These are phyloP conservation scores for Pleuronectes platessa DNA, from an alignment of 2,113 vertebrate genomes.

Conservation along the genomic window DNA sequence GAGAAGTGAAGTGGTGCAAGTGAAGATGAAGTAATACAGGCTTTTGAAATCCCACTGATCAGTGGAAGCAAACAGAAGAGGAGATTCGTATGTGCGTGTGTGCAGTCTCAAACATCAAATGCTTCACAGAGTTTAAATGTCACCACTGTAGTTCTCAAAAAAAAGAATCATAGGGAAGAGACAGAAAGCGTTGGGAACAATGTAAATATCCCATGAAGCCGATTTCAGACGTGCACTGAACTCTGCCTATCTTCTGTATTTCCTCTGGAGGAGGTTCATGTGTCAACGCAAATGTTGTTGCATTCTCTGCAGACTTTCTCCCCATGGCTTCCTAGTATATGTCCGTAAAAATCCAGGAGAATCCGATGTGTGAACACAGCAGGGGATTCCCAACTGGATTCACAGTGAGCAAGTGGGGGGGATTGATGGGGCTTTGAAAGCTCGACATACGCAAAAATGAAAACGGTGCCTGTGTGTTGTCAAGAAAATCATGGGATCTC, in stretches of 20 bases:
- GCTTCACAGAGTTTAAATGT: conserved; percentile 47
- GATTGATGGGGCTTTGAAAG: not conserved
- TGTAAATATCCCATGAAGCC: conserved; percentile 20
- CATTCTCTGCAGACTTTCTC: no score
- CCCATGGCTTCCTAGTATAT: no score
- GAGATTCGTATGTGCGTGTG: not conserved
- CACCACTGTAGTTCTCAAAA: not conserved
- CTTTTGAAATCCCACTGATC: conserved; percentile 48
- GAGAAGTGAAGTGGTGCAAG: conserved; percentile 8
- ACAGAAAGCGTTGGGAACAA: conserved; percentile 2
- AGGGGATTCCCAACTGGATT: no score
- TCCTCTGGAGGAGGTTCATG: no score
- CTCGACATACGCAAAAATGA: no score
- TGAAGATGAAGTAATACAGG: conserved; percentile 36
- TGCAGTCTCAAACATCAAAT: not conserved
- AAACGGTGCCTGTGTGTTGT: no score
- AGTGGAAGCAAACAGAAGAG: conserved; percentile 17
- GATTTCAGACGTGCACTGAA: no score
- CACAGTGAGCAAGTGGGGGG: not conserved
- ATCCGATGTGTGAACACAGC: no score
- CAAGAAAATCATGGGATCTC: no score
- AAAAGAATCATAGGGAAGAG: not conserved
- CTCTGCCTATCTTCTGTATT: no score
- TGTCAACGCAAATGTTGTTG: no score
- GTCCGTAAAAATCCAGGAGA: no score